Base-by-base conservation (phyloP, 2,888 invertebrate species). In the Xestoiulus laeticollis region DNA sequence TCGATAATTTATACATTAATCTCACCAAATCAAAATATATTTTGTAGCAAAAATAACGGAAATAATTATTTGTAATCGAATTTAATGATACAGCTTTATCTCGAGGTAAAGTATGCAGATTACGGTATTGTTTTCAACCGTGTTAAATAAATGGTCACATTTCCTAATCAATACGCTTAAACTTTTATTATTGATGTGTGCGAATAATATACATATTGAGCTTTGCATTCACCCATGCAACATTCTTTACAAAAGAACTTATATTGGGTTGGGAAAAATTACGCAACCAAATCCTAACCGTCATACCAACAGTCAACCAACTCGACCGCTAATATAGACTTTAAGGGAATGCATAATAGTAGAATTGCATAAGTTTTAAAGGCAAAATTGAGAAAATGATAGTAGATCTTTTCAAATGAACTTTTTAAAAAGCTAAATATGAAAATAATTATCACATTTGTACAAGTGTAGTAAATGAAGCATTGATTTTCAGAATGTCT, bases 151-250 rank as follows among this genome's bases (percentile, higher is more conserved):
- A n/a, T n/a, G n/a, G n/a, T n/a, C n/a, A n/a, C n/a, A n/a, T 44
- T 44, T 14, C 14, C 44, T 12, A 44, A 44, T 44, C 44, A 44
- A 12, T 44, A 48, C n/a, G n/a, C 8, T 59, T 59, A n/a, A 59
- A 59, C n/a, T 19, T 59, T 6, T 59, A n/a, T 59, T 59, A 59
- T 59, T 59, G 4, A 59, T 59, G 59, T 22, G 59, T 59, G 19
- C 59, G 59, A 59, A 59, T 59, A 59, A 59, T 59, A 59, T 59
- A 59, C 59, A 59, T 59, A 59, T 19, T 59, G 59, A 59, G 59
- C 59, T n/a, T 59, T 59, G 59, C 59, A 59, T 53, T 53, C 53
- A 53, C 53, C 53, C 53, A 53, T 19, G 53, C 14, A 16, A 19
- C 53, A 53, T 59, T 59, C n/a, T 59, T 59, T n/a, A 59, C n/a